Percentiles rank a stretch among this genome's conserved stretches.
These are phyloP conservation scores for Apotomis turbidana DNA, from an alignment of 2,888 invertebrate species.

Conservation along the genomic window DNA sequence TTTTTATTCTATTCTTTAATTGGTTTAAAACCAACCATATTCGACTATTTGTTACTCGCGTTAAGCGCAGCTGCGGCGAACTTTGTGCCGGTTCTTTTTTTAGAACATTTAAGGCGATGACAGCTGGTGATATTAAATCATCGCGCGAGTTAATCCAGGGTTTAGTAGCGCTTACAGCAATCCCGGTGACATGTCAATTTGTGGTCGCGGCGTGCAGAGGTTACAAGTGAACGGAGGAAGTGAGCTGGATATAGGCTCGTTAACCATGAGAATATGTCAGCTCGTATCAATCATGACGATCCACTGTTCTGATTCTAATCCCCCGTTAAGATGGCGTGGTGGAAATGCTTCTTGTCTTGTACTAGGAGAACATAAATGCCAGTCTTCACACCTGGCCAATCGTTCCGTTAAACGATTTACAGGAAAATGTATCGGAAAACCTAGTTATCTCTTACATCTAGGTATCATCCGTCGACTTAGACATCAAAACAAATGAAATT, in stretches of 20 bases:
- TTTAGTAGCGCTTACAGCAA: conserved; percentile 59
- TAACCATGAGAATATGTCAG: conserved; percentile 6
- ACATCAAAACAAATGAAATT: too few species aligned
- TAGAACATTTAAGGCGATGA: conserved; percentile 60
- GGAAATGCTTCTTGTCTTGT: neutral
- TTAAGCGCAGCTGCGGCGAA: conserved; percentile 49
- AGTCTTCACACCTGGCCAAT: neutral
- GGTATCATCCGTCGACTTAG: too few species aligned
- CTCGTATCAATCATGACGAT: conserved; percentile 7
- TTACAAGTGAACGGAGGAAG: conserved; percentile 44
- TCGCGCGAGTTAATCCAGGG: conserved; percentile 52
- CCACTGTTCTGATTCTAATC: neutral
- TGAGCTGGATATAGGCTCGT: conserved; percentile 9
- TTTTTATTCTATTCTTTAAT: conserved; percentile 22
- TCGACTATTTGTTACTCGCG: conserved; percentile 13
- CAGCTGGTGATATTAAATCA: conserved; percentile 75
- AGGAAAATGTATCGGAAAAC: too few species aligned
- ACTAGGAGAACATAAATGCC: neutral
- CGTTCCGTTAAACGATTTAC: too few species aligned
- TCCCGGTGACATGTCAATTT: conserved; percentile 59
- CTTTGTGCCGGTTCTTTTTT: conserved; percentile 45
- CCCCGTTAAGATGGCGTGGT: neutral
- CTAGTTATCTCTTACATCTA: too few species aligned
- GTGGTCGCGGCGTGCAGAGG: conserved; percentile 52
- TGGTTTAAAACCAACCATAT: conserved; percentile 18